Evolutionary conservation across 2,888 invertebrate genomes (phyloP).

Genomic region (Petrolisthes manimaculis): DNA sequence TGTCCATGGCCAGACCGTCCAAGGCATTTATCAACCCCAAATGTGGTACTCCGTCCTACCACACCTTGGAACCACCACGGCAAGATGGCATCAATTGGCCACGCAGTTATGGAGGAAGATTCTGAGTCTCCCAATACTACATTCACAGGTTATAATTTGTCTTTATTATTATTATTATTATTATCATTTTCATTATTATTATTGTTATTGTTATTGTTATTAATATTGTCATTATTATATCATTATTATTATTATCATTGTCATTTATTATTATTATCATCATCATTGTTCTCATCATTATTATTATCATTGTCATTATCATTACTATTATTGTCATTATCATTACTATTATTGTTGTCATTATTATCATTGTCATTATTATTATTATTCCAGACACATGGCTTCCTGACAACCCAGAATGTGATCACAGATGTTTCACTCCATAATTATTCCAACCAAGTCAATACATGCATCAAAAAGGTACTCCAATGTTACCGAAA

Average conservation of each 20-base stretch:
- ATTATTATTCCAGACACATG: not conserved
- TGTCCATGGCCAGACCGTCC: not conserved
- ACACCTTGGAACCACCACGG: not conserved
- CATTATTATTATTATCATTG: no score
- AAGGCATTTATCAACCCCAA: not conserved
- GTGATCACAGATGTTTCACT: not conserved
- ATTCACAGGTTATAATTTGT: constrained; percentile 3
- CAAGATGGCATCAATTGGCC: constrained; percentile 17
- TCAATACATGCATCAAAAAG: not conserved
- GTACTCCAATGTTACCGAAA: not conserved
- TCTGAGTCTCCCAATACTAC: not conserved
- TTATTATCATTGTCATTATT: not conserved
- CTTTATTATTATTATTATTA: not conserved
- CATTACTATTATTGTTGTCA: not conserved
- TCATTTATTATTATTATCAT: no score
- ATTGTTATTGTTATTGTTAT: no score
- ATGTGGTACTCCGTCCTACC: constrained; percentile 35
- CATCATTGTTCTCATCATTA: no score
- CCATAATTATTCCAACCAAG: not conserved
- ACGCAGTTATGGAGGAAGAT: constrained; percentile 4
- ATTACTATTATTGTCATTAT: not conserved
- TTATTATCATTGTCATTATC: no score
- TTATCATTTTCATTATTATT: no score
- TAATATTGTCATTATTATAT: no score
- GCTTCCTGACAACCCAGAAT: not conserved